phyloP scores from a whole-genome alignment of 2,888 invertebrate genomes.

The Drosophila subquinaria region DNA sequence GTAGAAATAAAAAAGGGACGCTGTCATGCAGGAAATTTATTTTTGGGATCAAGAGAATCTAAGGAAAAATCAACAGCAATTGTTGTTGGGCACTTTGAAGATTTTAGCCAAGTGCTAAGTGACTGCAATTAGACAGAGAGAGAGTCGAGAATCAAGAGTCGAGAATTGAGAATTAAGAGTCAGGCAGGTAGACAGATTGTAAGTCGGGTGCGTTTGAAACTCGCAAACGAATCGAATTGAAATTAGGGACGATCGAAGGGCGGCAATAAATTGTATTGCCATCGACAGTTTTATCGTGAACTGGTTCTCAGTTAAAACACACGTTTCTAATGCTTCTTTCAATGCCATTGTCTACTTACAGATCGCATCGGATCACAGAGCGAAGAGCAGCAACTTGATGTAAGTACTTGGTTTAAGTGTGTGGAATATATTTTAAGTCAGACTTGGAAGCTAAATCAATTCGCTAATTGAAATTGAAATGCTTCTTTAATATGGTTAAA shows the following conservation, averaged over 20 bases:
- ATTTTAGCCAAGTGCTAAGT: constrained; percentile 71
- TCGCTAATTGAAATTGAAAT: constrained; percentile 77
- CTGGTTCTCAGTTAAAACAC: background rate
- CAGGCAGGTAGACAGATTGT: constrained; percentile 49
- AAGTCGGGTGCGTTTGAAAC: constrained; percentile 32
- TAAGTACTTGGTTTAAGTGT: constrained; percentile 35
- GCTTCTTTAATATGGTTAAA: constrained; percentile 69
- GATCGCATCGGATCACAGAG: constrained; percentile 37
- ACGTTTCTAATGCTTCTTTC: constrained; percentile 23
- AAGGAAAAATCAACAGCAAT: constrained; percentile 72
- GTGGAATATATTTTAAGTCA: background rate
- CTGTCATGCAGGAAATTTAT: constrained; percentile 75
- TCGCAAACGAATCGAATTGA: constrained; percentile 52
- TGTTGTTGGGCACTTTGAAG: constrained; percentile 47
- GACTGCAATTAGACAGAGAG: constrained; percentile 73
- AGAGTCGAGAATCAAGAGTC: background rate
- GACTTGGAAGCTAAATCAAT: constrained; percentile 62
- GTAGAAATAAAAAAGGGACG: constrained; percentile 34
- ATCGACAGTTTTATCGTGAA: constrained; percentile 81
- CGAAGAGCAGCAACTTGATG: constrained; percentile 30
- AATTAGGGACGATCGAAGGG: constrained; percentile 53
- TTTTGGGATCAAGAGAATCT: constrained; percentile 51
- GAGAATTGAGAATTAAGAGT: background rate
- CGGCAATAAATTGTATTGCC: constrained; percentile 79
- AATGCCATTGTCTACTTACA: constrained; percentile 22